Evolutionary conservation across 1,140 invertebrate species (phyloP).

Genomic region (Pemphigus obesinymphae): DNA sequence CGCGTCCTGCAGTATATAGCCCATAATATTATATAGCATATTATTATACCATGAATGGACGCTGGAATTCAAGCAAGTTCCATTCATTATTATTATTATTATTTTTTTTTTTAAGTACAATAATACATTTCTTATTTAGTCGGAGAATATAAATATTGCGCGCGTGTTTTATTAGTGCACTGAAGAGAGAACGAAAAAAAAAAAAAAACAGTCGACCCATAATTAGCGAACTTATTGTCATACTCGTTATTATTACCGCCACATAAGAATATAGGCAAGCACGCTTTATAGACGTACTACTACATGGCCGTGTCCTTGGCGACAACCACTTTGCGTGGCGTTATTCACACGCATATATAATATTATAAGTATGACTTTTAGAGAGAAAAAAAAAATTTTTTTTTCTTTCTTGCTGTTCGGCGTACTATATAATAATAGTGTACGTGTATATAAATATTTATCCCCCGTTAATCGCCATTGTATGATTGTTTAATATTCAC

Average conservation of each 20-base stretch:
- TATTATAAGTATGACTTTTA: background rate
- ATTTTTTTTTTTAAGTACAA: background rate
- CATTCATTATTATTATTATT: too few relatives aligned
- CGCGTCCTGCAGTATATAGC: background rate
- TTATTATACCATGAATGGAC: background rate
- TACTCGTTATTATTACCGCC: background rate
- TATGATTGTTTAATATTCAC: background rate
- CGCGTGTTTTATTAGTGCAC: background rate
- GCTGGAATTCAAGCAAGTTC: too few relatives aligned
- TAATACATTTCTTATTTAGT: background rate
- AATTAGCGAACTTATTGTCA: conserved; percentile 17
- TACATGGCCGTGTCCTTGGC: background rate
- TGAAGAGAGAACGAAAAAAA: background rate
- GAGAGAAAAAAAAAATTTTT: background rate
- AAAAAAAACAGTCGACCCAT: background rate
- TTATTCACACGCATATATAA: background rate
- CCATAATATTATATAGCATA: background rate
- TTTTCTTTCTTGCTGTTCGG: background rate
- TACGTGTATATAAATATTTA: background rate
- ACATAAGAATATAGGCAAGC: background rate
- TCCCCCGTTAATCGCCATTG: background rate
- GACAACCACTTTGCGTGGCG: background rate
- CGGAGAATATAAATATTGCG: background rate
- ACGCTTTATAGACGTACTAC: background rate
- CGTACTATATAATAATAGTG: too few relatives aligned